Base-by-base conservation (phyloP, 2,797 vertebrate genomes). In the Arrhamphus sclerolepis region DNA sequence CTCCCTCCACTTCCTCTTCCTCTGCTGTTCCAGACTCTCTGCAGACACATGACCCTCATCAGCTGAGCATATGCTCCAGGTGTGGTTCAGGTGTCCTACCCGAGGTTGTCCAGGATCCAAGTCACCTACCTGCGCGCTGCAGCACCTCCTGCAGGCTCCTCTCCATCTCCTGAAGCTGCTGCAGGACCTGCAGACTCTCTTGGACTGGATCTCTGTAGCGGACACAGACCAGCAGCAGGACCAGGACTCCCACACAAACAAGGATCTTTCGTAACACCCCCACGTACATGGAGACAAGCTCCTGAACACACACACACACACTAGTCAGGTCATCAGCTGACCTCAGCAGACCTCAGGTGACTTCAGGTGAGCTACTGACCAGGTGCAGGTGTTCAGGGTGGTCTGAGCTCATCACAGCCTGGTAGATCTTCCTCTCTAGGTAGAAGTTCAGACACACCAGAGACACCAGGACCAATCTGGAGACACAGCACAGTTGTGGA, bases 371-470 rank as follows among this genome's bases (percentile, higher is more conserved):
- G 14, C 0, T 17, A 68, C 85, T 83, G 34, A 94, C 94, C 89
- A 93, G 86, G 72, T 93, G 87, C 50, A 70, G 80, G 79, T 91
- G 90, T 13, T 90, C 89, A 31, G 90, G 84, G 14, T 77, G 66
- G 14, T 72, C 70, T 2, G 85, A 85, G 47, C 66, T 88, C 59
- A 89, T 21, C 58, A 93, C 85, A 29, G 56, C 80, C 53, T 78
- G 81, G 56, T 89, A 92, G 66, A 95, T 89, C 55, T 84, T 76
- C 38, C 81, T 88, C 86, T 94, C 94, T 68, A 92, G 49, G 66
- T 92, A 95, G 22, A 94, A 77, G n/a, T 93, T 94, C 10, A 92
- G 14, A 66, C 87, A 91, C 52, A 94, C 91, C 59, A 93, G 42
- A 4, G 44, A 48, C 50, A 94, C 71, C 53, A 94, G 66, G n/a